These are phyloP conservation scores for Mesodorylaimus sp. DNA, from an alignment of 2,888 invertebrate species.

Conservation along the genomic window DNA sequence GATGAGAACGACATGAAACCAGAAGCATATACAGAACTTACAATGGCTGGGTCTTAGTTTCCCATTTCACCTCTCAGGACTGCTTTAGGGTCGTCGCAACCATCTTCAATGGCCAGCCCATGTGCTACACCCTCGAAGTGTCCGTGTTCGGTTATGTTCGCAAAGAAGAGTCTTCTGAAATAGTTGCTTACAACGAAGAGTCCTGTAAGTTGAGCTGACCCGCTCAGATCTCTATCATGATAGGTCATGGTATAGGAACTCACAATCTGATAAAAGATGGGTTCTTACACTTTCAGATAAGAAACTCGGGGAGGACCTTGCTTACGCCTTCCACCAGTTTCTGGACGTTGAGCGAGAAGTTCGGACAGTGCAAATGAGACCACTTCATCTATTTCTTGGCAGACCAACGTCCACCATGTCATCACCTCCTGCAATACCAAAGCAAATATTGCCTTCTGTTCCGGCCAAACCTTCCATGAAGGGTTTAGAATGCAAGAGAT, in stretches of 20 bases:
- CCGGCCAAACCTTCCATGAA: too few species aligned
- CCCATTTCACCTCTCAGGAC: too few species aligned
- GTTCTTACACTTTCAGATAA: background rate
- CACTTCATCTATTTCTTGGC: background rate
- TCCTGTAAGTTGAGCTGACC: background rate
- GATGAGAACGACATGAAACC: too few species aligned
- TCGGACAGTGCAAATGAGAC: background rate
- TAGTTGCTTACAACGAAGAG: background rate
- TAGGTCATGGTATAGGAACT: background rate
- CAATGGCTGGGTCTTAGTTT: too few species aligned
- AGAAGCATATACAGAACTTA: too few species aligned
- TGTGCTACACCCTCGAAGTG: slow-evolving; percentile 35
- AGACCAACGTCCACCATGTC: too few species aligned
- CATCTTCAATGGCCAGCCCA: slow-evolving; percentile 19
- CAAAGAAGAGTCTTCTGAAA: background rate
- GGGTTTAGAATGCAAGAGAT: too few species aligned
- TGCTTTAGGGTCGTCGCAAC: background rate
- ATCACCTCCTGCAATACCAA: too few species aligned
- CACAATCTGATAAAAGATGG: background rate
- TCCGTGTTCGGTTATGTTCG: slow-evolving; percentile 33
- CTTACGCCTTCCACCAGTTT: background rate
- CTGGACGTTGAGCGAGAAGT: background rate
- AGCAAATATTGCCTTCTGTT: too few species aligned
- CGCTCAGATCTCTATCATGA: background rate
- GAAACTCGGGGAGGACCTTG: background rate